Evolutionary conservation across 2,888 invertebrate species (phyloP).

Genomic region (Leptogaster cylindrica): DNA sequence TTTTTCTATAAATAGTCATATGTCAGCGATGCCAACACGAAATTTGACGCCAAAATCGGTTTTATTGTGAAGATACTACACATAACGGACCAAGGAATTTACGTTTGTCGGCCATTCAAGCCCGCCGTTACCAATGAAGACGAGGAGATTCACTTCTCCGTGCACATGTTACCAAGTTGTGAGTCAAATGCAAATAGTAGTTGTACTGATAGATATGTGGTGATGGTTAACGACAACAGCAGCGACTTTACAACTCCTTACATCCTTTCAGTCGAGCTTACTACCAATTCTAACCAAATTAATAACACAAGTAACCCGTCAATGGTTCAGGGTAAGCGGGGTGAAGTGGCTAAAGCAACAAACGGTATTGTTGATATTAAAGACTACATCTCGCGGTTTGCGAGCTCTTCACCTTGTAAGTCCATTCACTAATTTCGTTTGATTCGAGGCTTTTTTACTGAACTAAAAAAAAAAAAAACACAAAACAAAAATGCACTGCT

Average conservation of each 20-base stretch:
- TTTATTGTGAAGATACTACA: slow-evolving; percentile 57
- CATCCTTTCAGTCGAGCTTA: not conserved
- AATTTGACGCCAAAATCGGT: slow-evolving; percentile 56
- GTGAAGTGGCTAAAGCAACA: slow-evolving; percentile 13
- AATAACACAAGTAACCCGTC: slow-evolving; percentile 17
- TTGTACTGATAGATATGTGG: slow-evolving; percentile 27
- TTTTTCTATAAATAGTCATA: slow-evolving; percentile 9
- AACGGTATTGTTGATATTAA: not conserved
- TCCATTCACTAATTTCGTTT: not conserved
- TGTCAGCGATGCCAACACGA: slow-evolving; percentile 2
- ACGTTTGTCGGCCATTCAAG: slow-evolving; percentile 55
- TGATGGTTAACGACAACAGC: slow-evolving; percentile 34
- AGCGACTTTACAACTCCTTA: not conserved
- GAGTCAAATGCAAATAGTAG: slow-evolving; percentile 26
- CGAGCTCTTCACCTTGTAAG: slow-evolving; percentile 32
- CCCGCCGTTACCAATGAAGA: slow-evolving; percentile 42
- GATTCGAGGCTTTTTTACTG: no score
- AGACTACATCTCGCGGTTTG: slow-evolving; percentile 17
- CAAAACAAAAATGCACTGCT: not conserved
- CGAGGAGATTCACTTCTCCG: slow-evolving; percentile 21
- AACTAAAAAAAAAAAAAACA: no score
- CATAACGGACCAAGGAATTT: slow-evolving; percentile 56
- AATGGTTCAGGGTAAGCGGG: slow-evolving; percentile 7
- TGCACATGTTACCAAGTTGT: slow-evolving; percentile 56
- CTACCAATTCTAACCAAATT: not conserved